A percentile compares a stretch with the other conserved stretches of the same genome.
Evolutionary conservation across 2,888 invertebrate genomes (phyloP).

Genomic region (Deroplatys truncata): DNA sequence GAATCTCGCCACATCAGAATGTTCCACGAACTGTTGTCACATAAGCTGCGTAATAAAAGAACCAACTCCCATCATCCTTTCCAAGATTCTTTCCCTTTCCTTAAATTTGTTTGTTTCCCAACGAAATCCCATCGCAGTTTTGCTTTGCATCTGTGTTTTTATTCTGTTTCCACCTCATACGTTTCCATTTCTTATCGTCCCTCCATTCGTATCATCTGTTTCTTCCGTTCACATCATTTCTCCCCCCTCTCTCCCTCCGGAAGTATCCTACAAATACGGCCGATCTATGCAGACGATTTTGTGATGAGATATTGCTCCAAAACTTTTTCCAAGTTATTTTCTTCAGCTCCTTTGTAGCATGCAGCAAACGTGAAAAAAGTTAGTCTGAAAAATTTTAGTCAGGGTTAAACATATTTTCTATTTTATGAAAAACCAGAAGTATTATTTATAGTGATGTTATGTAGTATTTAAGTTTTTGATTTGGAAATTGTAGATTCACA

Average conservation of each 20-base stretch:
- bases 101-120: not conserved
- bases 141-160: not conserved
- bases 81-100: not conserved
- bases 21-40: not conserved
- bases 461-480: no score
- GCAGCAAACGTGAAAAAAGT: not conserved
- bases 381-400: not conserved
- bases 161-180: not conserved
- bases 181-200: not conserved
- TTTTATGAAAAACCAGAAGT: no score
- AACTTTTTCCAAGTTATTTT: not conserved
- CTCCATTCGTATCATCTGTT: not conserved
- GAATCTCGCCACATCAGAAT: not conserved
- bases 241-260: not conserved
- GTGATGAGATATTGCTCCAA: not conserved
- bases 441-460: no score
- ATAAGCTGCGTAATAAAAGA: not conserved
- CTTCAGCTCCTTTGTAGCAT: not conserved
- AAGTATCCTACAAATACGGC: constrained; percentile 5
- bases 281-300: constrained; percentile 17
- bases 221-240: not conserved
- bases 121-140: not conserved
- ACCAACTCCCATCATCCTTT: not conserved
- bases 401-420: no score
- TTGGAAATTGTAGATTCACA: no score